phyloP scores from a whole-genome alignment of 2,797 vertebrate species.

The Benthosema pterotum region DNA sequence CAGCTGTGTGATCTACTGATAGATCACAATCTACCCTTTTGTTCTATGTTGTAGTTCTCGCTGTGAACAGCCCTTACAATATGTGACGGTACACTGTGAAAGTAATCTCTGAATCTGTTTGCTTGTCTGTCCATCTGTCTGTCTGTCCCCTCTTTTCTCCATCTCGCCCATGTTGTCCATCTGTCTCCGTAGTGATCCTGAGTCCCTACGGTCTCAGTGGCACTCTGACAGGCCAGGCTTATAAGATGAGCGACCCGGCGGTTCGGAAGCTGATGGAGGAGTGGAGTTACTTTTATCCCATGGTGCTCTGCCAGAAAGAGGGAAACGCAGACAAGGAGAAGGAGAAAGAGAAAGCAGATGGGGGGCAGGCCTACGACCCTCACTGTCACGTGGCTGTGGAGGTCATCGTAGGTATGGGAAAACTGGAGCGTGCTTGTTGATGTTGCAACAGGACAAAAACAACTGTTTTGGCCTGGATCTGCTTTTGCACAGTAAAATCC shows the following conservation, averaged over 20 bases:
- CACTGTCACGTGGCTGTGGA: slow-evolving; percentile 93
- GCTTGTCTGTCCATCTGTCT: background rate
- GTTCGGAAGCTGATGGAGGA: slow-evolving; percentile 94
- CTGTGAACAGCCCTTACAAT: no score
- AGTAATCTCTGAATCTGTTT: no score
- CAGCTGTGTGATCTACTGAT: no score
- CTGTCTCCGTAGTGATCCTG: slow-evolving; percentile 84
- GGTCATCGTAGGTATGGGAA: slow-evolving; percentile 92
- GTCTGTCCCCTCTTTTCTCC: background rate
- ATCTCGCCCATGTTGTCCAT: slow-evolving; percentile 5
- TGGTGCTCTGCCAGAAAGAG: slow-evolving; percentile 89
- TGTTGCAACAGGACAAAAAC: background rate
- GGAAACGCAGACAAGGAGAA: slow-evolving; percentile 77
- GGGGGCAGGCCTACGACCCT: slow-evolving; percentile 83
- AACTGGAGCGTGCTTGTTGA: background rate
- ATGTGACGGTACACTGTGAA: no score
- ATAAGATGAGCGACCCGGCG: slow-evolving; percentile 95
- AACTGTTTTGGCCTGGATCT: no score
- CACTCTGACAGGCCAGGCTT: slow-evolving; percentile 92
- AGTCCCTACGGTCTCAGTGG: slow-evolving; percentile 95
- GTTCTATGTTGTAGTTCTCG: no score
- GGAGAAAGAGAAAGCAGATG: slow-evolving; percentile 71
- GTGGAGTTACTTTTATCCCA: slow-evolving; percentile 98
- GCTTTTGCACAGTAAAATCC: background rate
- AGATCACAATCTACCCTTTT: no score